Evolutionary conservation across 2,888 invertebrate species (phyloP).

Genomic region (Acrocyrtus sp.): DNA sequence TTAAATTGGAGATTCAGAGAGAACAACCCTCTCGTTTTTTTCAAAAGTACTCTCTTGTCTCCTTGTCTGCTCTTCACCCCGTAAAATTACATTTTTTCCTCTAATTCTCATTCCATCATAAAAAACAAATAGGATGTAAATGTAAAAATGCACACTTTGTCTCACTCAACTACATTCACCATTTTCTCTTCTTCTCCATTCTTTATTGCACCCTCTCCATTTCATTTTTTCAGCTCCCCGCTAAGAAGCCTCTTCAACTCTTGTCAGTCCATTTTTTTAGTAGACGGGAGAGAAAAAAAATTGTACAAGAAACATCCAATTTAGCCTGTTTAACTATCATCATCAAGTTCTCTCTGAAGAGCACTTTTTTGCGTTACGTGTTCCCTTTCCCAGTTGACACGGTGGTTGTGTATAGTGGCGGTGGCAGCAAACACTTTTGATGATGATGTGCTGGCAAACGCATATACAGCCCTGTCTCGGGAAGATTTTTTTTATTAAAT

Average conservation of each 20-base stretch:
- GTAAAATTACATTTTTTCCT: too few relatives aligned
- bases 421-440: too few relatives aligned
- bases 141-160: too few relatives aligned
- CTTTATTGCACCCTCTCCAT: too few relatives aligned
- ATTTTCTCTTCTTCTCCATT: too few relatives aligned
- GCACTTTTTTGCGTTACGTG: slow-evolving; percentile 35
- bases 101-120: too few relatives aligned
- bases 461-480: background rate
- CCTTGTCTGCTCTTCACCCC: too few relatives aligned
- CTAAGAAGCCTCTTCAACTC: background rate
- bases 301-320: slow-evolving; percentile 35
- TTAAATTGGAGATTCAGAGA: too few relatives aligned
- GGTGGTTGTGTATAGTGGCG: slow-evolving; percentile 26
- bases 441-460: slow-evolving; percentile 10
- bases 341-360: slow-evolving; percentile 48
- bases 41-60: too few relatives aligned
- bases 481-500: slow-evolving; percentile 26
- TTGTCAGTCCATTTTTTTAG: slow-evolving; percentile 6
- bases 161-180: too few relatives aligned
- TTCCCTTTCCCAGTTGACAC: slow-evolving; percentile 45
- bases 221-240: slow-evolving; percentile 24
- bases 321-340: slow-evolving; percentile 36
- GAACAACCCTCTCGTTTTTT: too few relatives aligned
- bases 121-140: too few relatives aligned
- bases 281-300: slow-evolving; percentile 14